A percentile compares a stretch with the other conserved stretches of the same genome.
phyloP scores from a whole-genome alignment of 2,113 vertebrate species.

The Corapipo altera region DNA sequence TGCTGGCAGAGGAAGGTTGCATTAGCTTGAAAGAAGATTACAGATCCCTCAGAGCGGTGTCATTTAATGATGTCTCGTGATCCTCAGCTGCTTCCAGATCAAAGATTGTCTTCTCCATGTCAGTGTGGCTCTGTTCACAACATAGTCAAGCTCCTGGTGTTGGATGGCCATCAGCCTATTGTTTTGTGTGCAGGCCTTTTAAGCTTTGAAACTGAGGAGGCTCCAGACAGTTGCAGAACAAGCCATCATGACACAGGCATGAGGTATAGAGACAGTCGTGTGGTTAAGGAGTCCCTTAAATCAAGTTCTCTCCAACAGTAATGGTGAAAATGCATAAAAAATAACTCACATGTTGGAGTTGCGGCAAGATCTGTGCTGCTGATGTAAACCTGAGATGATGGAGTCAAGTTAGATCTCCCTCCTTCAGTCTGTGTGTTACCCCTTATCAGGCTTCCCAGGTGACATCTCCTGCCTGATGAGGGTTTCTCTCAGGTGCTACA shows the following conservation, averaged over 20 bases:
- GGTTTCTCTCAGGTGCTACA: not conserved
- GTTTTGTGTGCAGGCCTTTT: not conserved
- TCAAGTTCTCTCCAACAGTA: not conserved
- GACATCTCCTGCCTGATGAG: not conserved
- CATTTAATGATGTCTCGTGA: conserved; percentile 36
- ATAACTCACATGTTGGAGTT: fast-evolving
- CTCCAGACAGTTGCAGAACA: not conserved
- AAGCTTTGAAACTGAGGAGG: not conserved
- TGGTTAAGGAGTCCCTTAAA: not conserved
- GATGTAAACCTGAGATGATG: not conserved
- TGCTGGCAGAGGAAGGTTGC: not conserved
- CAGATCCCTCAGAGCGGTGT: not conserved
- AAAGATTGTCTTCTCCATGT: conserved; percentile 1
- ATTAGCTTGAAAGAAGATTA: conserved; percentile 48
- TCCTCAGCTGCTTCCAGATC: conserved; percentile 42
- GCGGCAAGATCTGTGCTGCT: not conserved
- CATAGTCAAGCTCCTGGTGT: not conserved
- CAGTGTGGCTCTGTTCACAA: not conserved
- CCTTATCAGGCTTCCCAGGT: not conserved
- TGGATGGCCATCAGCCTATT: not conserved
- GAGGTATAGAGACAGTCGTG: not conserved
- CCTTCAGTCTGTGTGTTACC: not conserved
- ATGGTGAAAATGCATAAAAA: not conserved
- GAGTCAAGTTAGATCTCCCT: not conserved
- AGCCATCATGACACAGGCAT: not conserved